These are phyloP conservation scores for Zaprionus vittiger DNA, from an alignment of 1,140 invertebrate species.

Conservation along the genomic window DNA sequence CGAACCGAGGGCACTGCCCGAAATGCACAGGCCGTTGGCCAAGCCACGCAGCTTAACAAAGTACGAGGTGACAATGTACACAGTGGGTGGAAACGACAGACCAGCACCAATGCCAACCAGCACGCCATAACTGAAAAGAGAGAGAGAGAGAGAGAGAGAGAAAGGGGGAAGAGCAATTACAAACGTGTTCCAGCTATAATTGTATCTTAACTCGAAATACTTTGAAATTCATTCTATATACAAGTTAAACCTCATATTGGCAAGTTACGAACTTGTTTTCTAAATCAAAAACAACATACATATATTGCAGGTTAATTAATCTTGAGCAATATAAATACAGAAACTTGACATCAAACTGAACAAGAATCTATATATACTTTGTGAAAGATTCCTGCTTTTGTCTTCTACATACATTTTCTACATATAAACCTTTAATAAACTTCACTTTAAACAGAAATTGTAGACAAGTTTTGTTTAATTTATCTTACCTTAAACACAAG, in stretches of 20 bases:
- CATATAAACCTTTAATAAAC: too few relatives aligned
- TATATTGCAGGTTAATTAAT: neutral
- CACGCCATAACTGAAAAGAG: conserved; percentile 89
- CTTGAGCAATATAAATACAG: neutral
- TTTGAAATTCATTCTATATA: neutral
- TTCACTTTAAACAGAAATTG: too few relatives aligned
- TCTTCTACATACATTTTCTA: too few relatives aligned
- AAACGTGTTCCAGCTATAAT: neutral
- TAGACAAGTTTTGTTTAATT: neutral
- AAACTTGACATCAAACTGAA: too few relatives aligned
- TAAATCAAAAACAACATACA: neutral
- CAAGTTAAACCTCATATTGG: neutral
- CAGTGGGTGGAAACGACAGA: conserved; percentile 92
- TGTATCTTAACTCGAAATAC: neutral
- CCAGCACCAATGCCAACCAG: conserved; percentile 93
- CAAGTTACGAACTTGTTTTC: neutral
- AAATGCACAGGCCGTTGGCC: conserved; percentile 95
- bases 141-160: conserved; percentile 45
- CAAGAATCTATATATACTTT: too few relatives aligned
- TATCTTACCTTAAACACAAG: conserved; percentile 89
- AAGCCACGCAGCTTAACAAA: conserved; percentile 92
- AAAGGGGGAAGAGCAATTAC: conserved; percentile 20
- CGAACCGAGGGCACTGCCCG: conserved; percentile 92
- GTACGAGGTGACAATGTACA: conserved; percentile 96
- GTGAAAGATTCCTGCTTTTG: too few relatives aligned